Evolutionary conservation across 2,113 vertebrate genomes (phyloP).

Genomic region (Peromyscus maniculatus): DNA sequence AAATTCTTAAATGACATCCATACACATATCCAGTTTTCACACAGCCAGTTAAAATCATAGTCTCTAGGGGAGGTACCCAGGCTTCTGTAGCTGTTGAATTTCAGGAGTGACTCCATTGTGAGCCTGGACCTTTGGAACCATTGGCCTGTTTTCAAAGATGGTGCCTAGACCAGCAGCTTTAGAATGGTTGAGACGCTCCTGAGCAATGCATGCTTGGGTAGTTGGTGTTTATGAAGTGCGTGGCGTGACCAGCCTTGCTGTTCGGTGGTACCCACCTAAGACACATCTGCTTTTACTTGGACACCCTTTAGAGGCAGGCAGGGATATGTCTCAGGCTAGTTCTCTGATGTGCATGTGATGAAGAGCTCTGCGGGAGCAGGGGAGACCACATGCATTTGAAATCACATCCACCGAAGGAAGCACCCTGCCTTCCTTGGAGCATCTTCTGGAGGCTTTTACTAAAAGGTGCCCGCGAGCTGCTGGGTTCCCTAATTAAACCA

Average conservation of each 20-base stretch:
- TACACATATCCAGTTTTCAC: not conserved
- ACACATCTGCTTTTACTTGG: not conserved
- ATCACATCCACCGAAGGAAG: constrained; percentile 25
- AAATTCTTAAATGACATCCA: constrained; percentile 39
- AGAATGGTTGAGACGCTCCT: not conserved
- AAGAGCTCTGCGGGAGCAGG: not conserved
- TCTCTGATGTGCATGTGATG: constrained; percentile 1
- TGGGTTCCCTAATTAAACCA: constrained; percentile 78
- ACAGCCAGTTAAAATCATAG: not conserved
- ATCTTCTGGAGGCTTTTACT: constrained; percentile 47
- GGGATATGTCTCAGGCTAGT: not conserved
- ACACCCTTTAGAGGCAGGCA: not conserved
- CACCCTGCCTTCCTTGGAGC: constrained; percentile 36
- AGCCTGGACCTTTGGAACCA: not conserved
- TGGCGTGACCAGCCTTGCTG: not conserved
- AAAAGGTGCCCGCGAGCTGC: constrained; percentile 51
- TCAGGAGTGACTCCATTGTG: not conserved
- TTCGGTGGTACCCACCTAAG: not conserved
- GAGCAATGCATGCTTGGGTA: not conserved
- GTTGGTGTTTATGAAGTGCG: not conserved
- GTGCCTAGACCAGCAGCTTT: not conserved
- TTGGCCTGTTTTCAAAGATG: not conserved
- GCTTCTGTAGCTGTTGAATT: not conserved
- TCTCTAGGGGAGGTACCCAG: not conserved
- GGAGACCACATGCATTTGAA: not conserved